Evolutionary conservation across 2,113 vertebrate genomes (phyloP).

Genomic region (Mirza zaza): DNA sequence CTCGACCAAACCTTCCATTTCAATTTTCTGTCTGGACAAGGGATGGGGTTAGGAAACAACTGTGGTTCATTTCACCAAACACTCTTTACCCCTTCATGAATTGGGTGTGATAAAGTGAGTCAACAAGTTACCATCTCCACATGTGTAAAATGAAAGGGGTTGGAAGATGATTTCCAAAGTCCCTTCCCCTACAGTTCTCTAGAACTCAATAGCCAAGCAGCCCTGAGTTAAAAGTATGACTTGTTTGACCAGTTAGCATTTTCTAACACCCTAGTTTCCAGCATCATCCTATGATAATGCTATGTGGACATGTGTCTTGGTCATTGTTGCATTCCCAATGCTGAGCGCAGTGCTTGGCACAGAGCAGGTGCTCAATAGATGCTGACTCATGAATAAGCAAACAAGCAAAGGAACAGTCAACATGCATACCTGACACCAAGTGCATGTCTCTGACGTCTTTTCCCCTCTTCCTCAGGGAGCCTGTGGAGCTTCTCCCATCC

Average conservation of each 20-base stretch:
- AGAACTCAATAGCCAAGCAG: not conserved
- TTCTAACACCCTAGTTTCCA: not conserved
- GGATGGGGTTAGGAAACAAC: not conserved
- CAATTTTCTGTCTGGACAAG: not conserved
- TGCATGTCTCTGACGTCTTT: not conserved
- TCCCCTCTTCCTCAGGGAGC: not conserved
- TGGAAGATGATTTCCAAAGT: constrained; percentile 4
- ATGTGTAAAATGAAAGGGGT: not conserved
- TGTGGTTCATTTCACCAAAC: not conserved
- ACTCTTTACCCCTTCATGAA: not conserved
- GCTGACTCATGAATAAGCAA: not conserved
- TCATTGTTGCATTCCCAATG: not conserved
- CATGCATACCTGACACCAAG: not conserved
- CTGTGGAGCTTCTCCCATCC: not conserved
- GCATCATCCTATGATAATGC: not conserved
- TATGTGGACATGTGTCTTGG: not conserved
- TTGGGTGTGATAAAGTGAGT: not conserved
- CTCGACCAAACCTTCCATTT: not conserved
- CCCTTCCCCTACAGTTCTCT: not conserved
- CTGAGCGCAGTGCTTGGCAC: not conserved
- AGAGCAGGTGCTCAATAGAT: not conserved
- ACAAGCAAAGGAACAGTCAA: not conserved
- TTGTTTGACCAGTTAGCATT: not conserved
- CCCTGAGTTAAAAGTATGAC: not conserved
- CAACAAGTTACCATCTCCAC: not conserved